These are phyloP conservation scores for Tor tambroides DNA, from an alignment of 2,113 vertebrate genomes.

Conservation along the genomic window DNA sequence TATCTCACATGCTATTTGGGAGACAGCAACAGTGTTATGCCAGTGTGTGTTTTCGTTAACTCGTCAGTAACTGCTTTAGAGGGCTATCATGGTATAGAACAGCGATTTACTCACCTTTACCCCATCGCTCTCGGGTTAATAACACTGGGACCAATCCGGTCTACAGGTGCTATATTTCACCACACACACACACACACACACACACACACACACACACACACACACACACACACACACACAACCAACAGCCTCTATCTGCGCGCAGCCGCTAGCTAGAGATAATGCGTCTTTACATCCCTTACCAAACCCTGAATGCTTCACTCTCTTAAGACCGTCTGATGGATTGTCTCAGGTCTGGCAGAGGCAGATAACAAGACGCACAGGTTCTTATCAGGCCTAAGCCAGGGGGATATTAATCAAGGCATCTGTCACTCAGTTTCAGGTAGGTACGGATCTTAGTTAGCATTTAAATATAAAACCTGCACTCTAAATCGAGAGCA, in stretches of 20 bases:
- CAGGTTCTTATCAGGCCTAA: conserved; percentile 46
- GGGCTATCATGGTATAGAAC: conserved; percentile 13
- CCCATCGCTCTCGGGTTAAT: neutral
- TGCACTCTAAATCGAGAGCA: neutral
- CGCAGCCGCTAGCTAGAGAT: conserved; percentile 43
- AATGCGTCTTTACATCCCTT: conserved; percentile 57
- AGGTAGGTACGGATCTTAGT: conserved; percentile 27
- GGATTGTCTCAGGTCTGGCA: conserved; percentile 53
- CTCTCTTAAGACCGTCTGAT: conserved; percentile 46
- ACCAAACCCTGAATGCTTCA: conserved; percentile 51
- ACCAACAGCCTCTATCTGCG: conserved; percentile 28
- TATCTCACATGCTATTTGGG: conserved; percentile 38
- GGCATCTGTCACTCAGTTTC: conserved; percentile 41
- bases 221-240: conserved; percentile 26
- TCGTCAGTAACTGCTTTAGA: conserved; percentile 20
- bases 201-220: conserved; percentile 21
- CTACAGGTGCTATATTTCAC: conserved; percentile 38
- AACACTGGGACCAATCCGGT: conserved; percentile 14
- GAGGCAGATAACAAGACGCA: conserved; percentile 44
- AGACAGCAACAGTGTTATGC: conserved; percentile 28
- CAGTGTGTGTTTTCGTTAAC: conserved; percentile 5
- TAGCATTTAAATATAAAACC: conserved; percentile 44
- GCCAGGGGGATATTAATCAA: conserved; percentile 53
- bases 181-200: conserved; percentile 6
- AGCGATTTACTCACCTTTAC: conserved; percentile 11